phyloP scores from a whole-genome alignment of 2,797 vertebrate species.

The Eospalax fontanierii region DNA sequence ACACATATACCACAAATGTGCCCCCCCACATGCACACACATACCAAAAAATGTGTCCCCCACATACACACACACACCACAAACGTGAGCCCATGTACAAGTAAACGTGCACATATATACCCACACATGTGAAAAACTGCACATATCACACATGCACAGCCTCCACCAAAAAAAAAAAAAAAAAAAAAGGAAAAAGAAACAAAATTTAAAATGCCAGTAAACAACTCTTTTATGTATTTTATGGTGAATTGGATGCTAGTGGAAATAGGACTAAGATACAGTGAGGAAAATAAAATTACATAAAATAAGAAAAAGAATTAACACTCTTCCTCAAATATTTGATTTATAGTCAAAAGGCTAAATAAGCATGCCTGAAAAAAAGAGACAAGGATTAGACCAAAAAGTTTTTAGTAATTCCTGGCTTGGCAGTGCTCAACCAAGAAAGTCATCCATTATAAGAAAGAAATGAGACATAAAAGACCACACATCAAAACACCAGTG shows the following conservation, averaged over 20 bases:
- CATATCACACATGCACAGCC: neutral
- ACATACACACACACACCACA: neutral
- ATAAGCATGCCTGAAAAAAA: conserved; percentile 20
- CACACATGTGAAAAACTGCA: too few species aligned
- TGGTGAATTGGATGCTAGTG: conserved; percentile 11
- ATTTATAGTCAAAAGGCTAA: conserved; percentile 41
- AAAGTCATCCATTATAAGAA: neutral
- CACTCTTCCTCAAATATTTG: neutral
- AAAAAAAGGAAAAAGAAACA: neutral
- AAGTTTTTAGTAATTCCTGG: conserved; percentile 28
- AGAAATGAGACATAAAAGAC: neutral
- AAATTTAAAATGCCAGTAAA: conserved; percentile 12
- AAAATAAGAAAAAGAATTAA: conserved; percentile 29
- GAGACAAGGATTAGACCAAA: conserved; percentile 34
- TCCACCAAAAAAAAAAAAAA: too few species aligned
- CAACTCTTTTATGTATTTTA: conserved; percentile 51
- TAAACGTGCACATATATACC: neutral
- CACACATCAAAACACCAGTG: neutral
- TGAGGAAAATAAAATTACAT: conserved; percentile 39
- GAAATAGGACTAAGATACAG: conserved; percentile 41
- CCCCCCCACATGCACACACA: too few species aligned
- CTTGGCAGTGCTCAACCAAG: neutral
- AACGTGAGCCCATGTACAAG: too few species aligned
- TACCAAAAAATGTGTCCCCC: too few species aligned
- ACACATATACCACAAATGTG: too few species aligned